These are phyloP conservation scores for Argyra leucocephala DNA, from an alignment of 2,888 invertebrate genomes.

Conservation along the genomic window DNA sequence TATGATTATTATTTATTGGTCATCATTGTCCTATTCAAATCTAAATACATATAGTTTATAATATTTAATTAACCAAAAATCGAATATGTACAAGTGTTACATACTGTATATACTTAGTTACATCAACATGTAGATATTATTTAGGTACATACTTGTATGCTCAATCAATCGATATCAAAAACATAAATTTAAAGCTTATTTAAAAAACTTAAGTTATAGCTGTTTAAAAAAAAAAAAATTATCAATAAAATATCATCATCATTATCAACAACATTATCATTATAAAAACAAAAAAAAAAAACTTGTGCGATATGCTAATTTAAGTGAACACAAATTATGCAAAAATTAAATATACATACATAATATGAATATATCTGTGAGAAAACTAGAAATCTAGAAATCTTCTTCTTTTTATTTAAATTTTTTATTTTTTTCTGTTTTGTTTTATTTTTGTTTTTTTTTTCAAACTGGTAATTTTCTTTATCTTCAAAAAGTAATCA, in stretches of 20 bases:
- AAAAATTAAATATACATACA: neutral
- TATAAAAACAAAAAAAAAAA: neutral
- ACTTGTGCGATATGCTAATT: neutral
- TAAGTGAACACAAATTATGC: neutral
- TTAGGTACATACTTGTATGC: too few relatives aligned
- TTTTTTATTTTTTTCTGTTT: too few relatives aligned
- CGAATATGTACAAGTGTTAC: neutral
- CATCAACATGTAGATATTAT: neutral
- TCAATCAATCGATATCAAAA: neutral
- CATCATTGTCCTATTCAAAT: too few relatives aligned
- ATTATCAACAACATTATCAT: neutral
- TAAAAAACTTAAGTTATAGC: neutral
- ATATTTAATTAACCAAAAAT: too few relatives aligned
- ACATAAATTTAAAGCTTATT: slow-evolving; percentile 4
- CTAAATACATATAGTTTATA: too few relatives aligned
- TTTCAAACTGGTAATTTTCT: too few relatives aligned
- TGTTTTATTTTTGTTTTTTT: too few relatives aligned
- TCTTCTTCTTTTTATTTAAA: too few relatives aligned
- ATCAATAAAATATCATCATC: neutral
- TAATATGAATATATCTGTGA: neutral
- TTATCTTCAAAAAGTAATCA: too few relatives aligned
- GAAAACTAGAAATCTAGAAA: too few relatives aligned
- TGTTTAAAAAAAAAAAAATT: too few relatives aligned
- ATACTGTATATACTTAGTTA: neutral
- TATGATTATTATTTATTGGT: too few relatives aligned